Conservation (phyloP, 2,797 vertebrate species). For the Uromys caudimaculatus region DNA sequence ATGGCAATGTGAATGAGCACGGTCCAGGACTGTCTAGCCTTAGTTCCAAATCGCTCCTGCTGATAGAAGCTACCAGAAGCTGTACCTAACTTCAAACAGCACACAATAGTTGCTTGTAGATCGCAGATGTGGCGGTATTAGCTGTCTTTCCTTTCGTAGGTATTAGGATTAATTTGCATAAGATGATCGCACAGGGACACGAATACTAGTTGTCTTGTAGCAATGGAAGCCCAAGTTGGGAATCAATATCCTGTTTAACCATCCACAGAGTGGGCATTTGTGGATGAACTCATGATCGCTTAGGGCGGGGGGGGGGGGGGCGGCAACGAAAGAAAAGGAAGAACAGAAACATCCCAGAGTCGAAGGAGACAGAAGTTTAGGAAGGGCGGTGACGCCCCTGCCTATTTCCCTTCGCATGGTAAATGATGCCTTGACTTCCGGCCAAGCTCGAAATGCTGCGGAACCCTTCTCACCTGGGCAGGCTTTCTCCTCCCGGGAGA, state of each 20-base stretch:
- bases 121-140: background rate
- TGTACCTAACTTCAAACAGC: background rate
- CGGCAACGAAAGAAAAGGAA: background rate
- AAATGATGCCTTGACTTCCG: accelerated
- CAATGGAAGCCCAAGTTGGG: background rate
- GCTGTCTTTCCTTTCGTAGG: background rate
- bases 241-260: background rate
- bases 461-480: background rate
- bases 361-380: background rate
- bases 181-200: background rate
- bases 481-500: background rate
- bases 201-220: background rate
- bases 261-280: background rate
- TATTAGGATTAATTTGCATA: background rate
- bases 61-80: background rate
- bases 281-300: background rate
- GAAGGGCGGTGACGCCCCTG: accelerated
- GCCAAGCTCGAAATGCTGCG: too few species aligned
- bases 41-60: background rate
- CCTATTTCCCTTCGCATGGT: background rate
- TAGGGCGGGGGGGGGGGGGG: background rate
- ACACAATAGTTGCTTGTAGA: background rate
- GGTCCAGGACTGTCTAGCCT: too few species aligned
- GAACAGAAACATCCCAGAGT: too few species aligned
- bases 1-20: accelerated